Percentiles rank a stretch among this genome's conserved stretches.
These are phyloP conservation scores for Poicephalus gulielmi DNA, from an alignment of 2,113 vertebrate genomes.

Conservation along the genomic window DNA sequence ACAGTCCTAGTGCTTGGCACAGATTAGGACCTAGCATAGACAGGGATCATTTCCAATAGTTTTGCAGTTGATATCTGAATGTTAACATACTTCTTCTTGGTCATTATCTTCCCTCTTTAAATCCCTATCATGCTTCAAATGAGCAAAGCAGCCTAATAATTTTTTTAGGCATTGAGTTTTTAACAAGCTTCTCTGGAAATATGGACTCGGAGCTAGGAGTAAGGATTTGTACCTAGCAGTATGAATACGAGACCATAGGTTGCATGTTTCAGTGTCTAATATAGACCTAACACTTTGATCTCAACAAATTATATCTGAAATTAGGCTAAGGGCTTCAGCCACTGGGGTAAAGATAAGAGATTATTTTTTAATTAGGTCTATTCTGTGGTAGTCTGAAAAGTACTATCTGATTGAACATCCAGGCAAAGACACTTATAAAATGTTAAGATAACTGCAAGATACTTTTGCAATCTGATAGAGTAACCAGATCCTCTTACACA, in stretches of 20 bases:
- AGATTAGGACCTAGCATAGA: background rate
- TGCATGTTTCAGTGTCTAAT: background rate
- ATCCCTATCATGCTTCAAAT: background rate
- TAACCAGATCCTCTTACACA: background rate
- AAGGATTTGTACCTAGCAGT: background rate
- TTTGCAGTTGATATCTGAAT: background rate
- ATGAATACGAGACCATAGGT: background rate
- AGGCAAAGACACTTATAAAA: background rate
- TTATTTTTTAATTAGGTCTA: background rate
- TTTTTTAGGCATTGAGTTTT: background rate
- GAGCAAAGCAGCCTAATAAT: background rate
- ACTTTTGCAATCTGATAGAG: background rate
- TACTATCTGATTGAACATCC: background rate
- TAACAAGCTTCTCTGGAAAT: background rate
- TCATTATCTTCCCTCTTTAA: background rate
- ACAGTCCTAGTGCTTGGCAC: background rate
- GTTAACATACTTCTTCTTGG: background rate
- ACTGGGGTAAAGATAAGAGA: background rate
- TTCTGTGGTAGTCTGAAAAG: background rate
- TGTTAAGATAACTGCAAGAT: background rate
- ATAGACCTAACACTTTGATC: background rate
- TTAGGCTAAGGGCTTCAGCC: background rate
- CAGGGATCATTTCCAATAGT: background rate
- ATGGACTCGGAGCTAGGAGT: background rate
- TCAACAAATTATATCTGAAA: background rate